A percentile compares a stretch with the other conserved stretches of the same genome.
Evolutionary conservation across 2,113 vertebrate genomes (phyloP).

Genomic region (Menidia beryllina): DNA sequence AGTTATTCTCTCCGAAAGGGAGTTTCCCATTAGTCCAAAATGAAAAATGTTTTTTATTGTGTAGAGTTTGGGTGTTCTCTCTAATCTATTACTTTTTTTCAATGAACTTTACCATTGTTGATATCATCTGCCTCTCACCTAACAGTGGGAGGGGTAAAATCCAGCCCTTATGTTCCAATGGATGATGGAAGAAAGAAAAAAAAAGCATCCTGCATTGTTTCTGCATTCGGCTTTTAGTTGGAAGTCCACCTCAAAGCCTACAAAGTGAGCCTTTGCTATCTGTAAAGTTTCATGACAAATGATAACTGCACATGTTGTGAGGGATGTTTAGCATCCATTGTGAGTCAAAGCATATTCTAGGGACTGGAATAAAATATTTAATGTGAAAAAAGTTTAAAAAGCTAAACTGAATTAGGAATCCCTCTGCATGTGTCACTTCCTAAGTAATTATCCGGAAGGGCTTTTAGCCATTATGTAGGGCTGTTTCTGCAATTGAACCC

Average conservation of each 20-base stretch:
- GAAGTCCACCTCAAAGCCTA: slow-evolving; percentile 30
- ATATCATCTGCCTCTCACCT: neutral
- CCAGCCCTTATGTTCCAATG: no score
- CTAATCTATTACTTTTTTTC: neutral
- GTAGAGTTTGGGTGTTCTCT: no score
- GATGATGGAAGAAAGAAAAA: no score
- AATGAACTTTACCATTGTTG: neutral
- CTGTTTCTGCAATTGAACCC: slow-evolving; percentile 71
- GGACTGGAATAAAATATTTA: slow-evolving; percentile 55
- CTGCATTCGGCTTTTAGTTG: no score
- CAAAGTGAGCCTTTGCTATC: slow-evolving; percentile 72
- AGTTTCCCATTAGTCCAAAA: neutral
- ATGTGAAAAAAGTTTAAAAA: slow-evolving; percentile 60
- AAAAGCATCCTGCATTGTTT: no score
- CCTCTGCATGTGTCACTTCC: slow-evolving; percentile 56
- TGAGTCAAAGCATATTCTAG: slow-evolving; percentile 74
- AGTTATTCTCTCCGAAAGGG: neutral
- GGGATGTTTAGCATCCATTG: slow-evolving; percentile 50
- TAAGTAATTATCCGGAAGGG: slow-evolving; percentile 35
- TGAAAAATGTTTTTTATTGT: neutral
- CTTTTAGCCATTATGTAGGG: slow-evolving; percentile 37
- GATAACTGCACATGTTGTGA: slow-evolving; percentile 52
- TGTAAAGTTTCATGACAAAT: slow-evolving; percentile 63
- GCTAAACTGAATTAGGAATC: slow-evolving; percentile 48
- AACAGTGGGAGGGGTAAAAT: no score